Percentiles rank a stretch among this genome's conserved stretches.
Conservation (phyloP, 2,113 vertebrate species). For the Calonectris borealis region DNA sequence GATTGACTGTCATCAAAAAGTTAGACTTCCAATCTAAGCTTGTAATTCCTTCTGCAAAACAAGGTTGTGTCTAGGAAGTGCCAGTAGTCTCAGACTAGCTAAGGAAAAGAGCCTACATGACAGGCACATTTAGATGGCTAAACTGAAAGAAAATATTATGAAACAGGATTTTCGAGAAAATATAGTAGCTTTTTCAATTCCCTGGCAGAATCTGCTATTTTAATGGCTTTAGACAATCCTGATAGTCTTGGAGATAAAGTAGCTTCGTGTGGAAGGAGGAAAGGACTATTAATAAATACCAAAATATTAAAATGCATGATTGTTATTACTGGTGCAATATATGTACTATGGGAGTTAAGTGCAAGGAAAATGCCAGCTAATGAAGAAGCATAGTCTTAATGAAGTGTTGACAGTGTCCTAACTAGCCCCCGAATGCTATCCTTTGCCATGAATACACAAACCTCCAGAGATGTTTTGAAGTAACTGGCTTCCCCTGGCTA, state of each 20-base stretch:
- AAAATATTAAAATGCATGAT: background rate
- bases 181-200: background rate
- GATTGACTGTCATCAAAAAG: background rate
- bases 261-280: background rate
- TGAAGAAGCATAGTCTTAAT: background rate
- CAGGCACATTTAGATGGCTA: background rate
- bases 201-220: background rate
- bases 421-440: background rate
- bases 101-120: background rate
- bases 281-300: background rate
- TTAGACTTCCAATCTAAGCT: background rate
- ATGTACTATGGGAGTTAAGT: background rate
- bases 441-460: background rate
- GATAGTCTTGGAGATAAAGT: background rate
- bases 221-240: background rate
- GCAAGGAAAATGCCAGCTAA: background rate
- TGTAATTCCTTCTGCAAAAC: background rate
- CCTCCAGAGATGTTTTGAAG: background rate
- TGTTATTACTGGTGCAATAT: background rate
- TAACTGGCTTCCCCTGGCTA: background rate
- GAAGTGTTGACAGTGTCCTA: slow-evolving; percentile 10
- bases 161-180: background rate
- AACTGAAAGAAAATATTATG: background rate
- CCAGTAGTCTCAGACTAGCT: background rate
- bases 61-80: background rate